phyloP scores from a whole-genome alignment of 2,888 invertebrate species.

The Sinhomidia bicolor region DNA sequence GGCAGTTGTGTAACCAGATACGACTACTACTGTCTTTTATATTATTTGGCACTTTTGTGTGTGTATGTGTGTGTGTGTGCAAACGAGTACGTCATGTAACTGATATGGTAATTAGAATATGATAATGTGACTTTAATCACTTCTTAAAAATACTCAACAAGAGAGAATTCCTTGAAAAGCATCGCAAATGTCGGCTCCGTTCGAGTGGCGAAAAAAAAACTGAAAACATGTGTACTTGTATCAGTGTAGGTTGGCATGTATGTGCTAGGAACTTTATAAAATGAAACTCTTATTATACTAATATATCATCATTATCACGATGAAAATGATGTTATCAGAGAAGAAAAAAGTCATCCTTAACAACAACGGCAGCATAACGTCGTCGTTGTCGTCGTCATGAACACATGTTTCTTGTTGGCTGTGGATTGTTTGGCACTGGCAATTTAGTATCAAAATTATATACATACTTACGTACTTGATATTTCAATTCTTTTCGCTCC shows the following conservation, averaged over 20 bases:
- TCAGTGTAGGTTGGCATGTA: neutral
- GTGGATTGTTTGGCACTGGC: conserved; percentile 4
- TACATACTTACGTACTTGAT: too few relatives aligned
- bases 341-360: neutral
- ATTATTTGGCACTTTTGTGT: too few relatives aligned
- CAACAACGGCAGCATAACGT: too few relatives aligned
- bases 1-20: too few relatives aligned
- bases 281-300: neutral
- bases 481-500: neutral
- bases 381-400: neutral
- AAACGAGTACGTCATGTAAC: too few relatives aligned
- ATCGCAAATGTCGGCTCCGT: too few relatives aligned
- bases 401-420: conserved; percentile 31
- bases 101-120: too few relatives aligned
- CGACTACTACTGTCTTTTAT: too few relatives aligned
- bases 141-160: neutral
- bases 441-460: neutral
- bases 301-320: neutral
- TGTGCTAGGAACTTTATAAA: neutral
- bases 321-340: neutral
- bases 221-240: neutral
- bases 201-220: neutral
- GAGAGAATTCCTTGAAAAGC: neutral
- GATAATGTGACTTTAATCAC: neutral
- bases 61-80: too few relatives aligned